Conservation (phyloP, 2,888 invertebrate species). For the Hydrotaea cyrtoneurina region DNA sequence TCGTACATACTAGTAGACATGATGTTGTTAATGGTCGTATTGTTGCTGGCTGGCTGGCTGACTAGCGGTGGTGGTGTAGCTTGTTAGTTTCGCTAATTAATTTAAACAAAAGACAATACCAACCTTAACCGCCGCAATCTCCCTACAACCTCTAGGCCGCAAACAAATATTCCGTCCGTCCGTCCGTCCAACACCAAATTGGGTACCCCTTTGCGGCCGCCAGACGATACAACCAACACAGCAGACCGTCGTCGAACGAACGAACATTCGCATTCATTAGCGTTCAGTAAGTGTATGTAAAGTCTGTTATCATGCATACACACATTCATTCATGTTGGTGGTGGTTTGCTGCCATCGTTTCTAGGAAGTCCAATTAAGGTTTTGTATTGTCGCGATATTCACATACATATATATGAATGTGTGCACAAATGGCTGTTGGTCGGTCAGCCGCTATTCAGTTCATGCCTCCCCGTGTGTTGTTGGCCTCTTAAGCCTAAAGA, state of each 20-base stretch:
- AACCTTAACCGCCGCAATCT: neutral
- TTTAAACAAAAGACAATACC: slow-evolving; percentile 47
- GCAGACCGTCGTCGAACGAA: neutral
- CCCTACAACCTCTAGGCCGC: neutral
- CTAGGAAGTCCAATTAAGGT: slow-evolving; percentile 57
- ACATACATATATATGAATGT: neutral
- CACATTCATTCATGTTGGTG: no score
- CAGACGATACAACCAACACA: neutral
- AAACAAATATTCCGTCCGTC: neutral
- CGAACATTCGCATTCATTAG: slow-evolving; percentile 32
- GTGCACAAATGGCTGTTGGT: neutral
- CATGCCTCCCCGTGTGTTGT: neutral
- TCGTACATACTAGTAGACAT: neutral
- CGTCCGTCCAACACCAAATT: neutral
- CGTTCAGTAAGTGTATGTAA: neutral
- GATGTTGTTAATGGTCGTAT: slow-evolving; percentile 12
- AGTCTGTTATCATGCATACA: neutral
- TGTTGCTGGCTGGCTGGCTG: slow-evolving; percentile 29
- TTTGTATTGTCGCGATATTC: slow-evolving; percentile 1
- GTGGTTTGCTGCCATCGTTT: slow-evolving; percentile 5
- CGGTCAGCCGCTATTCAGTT: neutral
- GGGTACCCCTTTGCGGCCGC: slow-evolving; percentile 15
- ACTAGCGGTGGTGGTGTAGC: slow-evolving; percentile 13
- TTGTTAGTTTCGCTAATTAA: slow-evolving; percentile 66
- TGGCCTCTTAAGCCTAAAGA: neutral